Evolutionary conservation across 2,113 vertebrate genomes (phyloP).

Genomic region (Setophaga coronata): DNA sequence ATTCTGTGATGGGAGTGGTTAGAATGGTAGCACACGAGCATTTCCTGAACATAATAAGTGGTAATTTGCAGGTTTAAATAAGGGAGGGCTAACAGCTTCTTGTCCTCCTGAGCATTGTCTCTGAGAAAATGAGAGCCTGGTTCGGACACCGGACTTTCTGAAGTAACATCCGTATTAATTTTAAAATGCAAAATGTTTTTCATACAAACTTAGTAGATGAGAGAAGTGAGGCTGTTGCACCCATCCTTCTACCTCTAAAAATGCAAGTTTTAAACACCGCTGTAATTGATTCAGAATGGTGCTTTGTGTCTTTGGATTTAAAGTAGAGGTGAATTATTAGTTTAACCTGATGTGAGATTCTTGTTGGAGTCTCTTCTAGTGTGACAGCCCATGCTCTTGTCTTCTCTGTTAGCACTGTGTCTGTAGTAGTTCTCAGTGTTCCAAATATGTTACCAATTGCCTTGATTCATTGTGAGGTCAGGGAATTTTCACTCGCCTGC

Average conservation of each 20-base stretch:
- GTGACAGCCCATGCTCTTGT: background rate
- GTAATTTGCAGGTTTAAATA: background rate
- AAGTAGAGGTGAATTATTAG: background rate
- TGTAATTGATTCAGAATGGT: background rate
- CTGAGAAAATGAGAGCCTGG: background rate
- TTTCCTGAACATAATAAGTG: background rate
- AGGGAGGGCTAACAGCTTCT: background rate
- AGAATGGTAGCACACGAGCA: fast-evolving
- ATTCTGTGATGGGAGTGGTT: background rate
- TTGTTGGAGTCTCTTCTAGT: background rate
- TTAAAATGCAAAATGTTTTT: background rate
- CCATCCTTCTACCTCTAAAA: background rate
- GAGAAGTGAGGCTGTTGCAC: background rate
- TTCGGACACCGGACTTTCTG: background rate
- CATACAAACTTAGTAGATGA: background rate
- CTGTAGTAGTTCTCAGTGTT: background rate
- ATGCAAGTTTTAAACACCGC: background rate
- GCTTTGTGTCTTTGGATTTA: background rate
- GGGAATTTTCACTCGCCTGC: background rate
- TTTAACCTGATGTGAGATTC: background rate
- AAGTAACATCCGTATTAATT: background rate
- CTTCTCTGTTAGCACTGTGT: background rate
- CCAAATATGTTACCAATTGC: background rate
- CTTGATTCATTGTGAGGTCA: background rate
- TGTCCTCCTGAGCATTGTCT: background rate